Conservation (phyloP, 1,140 invertebrate species). For the Drosophila melanogaster region Release_6_plus_ISO1_MT NT_037436.4:9678501-9679000, state of each 20-base stretch:
- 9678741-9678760: not conserved
- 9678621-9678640: constrained; percentile 12
- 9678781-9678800: constrained; percentile 34
- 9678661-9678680: constrained; percentile 33
- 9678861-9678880: constrained; percentile 35
- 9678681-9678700: constrained; percentile 55
- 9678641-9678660: constrained; percentile 43
- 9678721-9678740: constrained; percentile 18
- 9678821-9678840: constrained; percentile 19
- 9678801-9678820: constrained; percentile 64
- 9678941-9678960: constrained; percentile 8
- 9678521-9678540: constrained; percentile 9
- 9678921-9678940: not conserved
- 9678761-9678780: constrained; percentile 31
- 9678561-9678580: constrained; percentile 4
- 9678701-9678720: constrained; percentile 44
- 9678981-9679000: not conserved
- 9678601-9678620: constrained; percentile 60
- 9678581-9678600: constrained; percentile 61
- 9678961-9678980: not conserved
- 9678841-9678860: constrained; percentile 2
- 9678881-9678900: constrained; percentile 45
- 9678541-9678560: constrained; percentile 26
- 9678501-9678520: not conserved
- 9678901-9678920: constrained; percentile 41